phyloP scores from a whole-genome alignment of 1,140 invertebrate species.

The Fopius arisanus region DNA sequence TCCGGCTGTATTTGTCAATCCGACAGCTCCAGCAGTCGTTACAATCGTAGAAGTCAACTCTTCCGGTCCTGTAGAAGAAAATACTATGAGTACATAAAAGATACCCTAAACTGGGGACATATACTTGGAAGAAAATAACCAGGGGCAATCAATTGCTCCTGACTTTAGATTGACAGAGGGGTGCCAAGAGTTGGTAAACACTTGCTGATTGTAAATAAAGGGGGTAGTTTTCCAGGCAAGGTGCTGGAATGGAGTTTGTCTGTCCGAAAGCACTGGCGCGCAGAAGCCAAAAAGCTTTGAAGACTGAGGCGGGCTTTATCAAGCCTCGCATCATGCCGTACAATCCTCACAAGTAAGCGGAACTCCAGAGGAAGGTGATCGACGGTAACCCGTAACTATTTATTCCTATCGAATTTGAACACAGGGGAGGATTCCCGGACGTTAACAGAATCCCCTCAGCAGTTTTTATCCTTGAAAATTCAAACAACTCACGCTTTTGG shows the following conservation, averaged over 20 bases:
- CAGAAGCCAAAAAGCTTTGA: constrained; percentile 40
- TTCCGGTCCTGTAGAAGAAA: constrained; percentile 68
- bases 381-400: neutral
- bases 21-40: constrained; percentile 20
- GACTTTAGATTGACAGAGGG: neutral
- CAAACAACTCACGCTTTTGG: neutral
- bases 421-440: no score
- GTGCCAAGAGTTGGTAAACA: neutral
- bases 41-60: constrained; percentile 59
- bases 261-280: constrained; percentile 30
- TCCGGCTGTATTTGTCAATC: constrained; percentile 29
- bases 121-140: neutral
- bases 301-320: constrained; percentile 22
- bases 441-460: no score
- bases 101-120: neutral
- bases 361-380: neutral
- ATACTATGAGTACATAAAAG: constrained; percentile 26
- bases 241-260: neutral
- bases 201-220: neutral
- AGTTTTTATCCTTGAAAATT: neutral
- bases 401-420: no score
- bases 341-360: neutral
- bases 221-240: neutral
- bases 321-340: neutral
- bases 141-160: neutral